phyloP scores from a whole-genome alignment of 2,797 vertebrate species.

The Paedocypris micromegethes region DNA sequence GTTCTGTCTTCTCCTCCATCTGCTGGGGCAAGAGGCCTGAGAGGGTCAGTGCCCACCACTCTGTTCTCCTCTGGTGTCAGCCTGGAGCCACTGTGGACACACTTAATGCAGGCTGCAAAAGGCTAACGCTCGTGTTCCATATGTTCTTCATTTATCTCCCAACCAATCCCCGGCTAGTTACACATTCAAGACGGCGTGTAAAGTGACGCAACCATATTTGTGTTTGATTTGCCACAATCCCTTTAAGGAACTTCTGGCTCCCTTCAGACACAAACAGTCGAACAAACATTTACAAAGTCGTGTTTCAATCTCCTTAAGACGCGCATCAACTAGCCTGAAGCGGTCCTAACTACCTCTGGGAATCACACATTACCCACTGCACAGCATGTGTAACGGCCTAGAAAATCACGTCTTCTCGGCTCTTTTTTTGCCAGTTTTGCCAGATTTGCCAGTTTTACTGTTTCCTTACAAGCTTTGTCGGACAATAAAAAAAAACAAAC shows the following conservation, averaged over 20 bases:
- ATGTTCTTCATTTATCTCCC: slow-evolving; percentile 29
- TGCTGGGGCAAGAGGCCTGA: slow-evolving; percentile 48
- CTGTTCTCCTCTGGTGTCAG: slow-evolving; percentile 38
- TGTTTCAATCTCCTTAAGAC: slow-evolving; percentile 40
- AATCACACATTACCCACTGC: slow-evolving; percentile 28
- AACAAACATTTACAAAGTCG: slow-evolving; percentile 44
- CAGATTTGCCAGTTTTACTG: background rate
- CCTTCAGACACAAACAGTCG: slow-evolving; percentile 15
- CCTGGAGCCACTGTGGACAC: slow-evolving; percentile 28
- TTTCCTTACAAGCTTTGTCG: slow-evolving; percentile 11
- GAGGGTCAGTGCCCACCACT: slow-evolving; percentile 46
- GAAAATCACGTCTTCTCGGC: slow-evolving; percentile 46
- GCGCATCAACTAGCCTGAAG: slow-evolving; percentile 37
- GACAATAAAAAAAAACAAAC: background rate
- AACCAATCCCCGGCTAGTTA: slow-evolving; percentile 18
- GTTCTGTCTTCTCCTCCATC: slow-evolving; percentile 50
- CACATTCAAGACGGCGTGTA: slow-evolving; percentile 6
- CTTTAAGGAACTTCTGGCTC: slow-evolving; percentile 22
- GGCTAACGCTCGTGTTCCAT: slow-evolving; percentile 20
- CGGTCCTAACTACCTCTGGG: slow-evolving; percentile 38
- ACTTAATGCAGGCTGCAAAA: slow-evolving; percentile 28
- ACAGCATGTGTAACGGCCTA: slow-evolving; percentile 36
- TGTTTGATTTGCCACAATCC: slow-evolving; percentile 24
- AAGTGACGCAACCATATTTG: background rate
- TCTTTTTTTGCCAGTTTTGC: no score